phyloP scores from a whole-genome alignment of 2,113 vertebrate species.

The Mesembrinibis cayennensis region DNA sequence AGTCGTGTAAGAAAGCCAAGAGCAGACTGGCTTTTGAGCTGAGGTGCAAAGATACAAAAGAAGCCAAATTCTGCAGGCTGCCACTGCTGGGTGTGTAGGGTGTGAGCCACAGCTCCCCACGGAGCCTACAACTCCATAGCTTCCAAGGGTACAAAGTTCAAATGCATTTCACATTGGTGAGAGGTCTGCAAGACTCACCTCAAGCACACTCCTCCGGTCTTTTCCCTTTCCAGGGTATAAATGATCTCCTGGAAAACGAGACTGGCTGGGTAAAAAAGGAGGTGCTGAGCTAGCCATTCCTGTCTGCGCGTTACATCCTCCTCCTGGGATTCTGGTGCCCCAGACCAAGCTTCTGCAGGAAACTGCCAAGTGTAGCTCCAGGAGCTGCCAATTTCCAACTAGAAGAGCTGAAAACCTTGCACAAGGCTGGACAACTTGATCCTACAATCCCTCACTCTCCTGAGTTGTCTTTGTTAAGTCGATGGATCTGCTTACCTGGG shows the following conservation, averaged over 20 bases:
- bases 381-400: not conserved
- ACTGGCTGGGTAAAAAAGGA: not conserved
- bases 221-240: not conserved
- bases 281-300: not conserved
- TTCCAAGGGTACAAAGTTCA: not conserved
- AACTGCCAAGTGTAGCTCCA: not conserved
- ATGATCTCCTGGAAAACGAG: not conserved
- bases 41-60: not conserved
- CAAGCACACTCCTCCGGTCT: not conserved
- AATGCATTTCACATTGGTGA: not conserved
- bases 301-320: not conserved
- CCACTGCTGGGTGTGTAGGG: not conserved
- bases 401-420: not conserved
- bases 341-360: not conserved
- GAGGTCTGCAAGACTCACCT: not conserved
- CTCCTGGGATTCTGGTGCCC: not conserved
- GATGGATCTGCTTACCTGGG: not conserved
- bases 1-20: not conserved
- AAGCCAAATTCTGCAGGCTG: not conserved
- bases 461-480: not conserved
- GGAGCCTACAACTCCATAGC: not conserved
- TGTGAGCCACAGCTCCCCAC: not conserved
- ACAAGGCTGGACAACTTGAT: not conserved
- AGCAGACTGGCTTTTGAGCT: not conserved
- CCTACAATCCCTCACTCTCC: not conserved